A percentile compares a stretch with the other conserved stretches of the same genome.
Conservation (phyloP, 1,140 invertebrate genomes). For the Heliconius nattereri region DNA sequence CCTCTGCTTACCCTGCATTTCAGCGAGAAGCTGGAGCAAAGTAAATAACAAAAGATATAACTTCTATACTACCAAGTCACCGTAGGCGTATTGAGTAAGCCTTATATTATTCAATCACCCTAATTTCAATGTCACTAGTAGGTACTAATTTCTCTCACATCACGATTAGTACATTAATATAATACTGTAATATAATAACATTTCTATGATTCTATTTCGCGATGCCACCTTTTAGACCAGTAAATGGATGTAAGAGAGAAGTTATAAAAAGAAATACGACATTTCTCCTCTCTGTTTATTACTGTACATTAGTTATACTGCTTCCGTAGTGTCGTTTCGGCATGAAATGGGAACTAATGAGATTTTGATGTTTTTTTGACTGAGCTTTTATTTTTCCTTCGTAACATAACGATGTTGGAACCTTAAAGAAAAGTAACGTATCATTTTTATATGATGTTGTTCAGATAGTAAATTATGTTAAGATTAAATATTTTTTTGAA, state of each 20-base stretch:
- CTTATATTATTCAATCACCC: background rate
- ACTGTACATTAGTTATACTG: constrained; percentile 80
- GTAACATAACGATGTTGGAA: constrained; percentile 66
- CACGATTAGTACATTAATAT: background rate
- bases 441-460: constrained; percentile 42
- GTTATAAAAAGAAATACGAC: constrained; percentile 80
- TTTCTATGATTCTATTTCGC: constrained; percentile 42
- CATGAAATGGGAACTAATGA: constrained; percentile 81
- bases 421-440: constrained; percentile 50
- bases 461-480: background rate
- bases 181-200: background rate
- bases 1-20: no score
- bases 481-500: background rate
- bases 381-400: constrained; percentile 77
- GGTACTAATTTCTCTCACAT: background rate
- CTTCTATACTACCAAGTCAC: background rate
- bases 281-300: constrained; percentile 78
- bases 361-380: constrained; percentile 81
- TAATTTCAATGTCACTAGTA: background rate
- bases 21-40: background rate
- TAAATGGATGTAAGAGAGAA: constrained; percentile 73
- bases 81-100: background rate
- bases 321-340: constrained; percentile 79
- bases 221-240: constrained; percentile 70
- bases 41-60: background rate